Base-by-base conservation (phyloP, 2,888 invertebrate species). In the Hybos culiciformis region DNA sequence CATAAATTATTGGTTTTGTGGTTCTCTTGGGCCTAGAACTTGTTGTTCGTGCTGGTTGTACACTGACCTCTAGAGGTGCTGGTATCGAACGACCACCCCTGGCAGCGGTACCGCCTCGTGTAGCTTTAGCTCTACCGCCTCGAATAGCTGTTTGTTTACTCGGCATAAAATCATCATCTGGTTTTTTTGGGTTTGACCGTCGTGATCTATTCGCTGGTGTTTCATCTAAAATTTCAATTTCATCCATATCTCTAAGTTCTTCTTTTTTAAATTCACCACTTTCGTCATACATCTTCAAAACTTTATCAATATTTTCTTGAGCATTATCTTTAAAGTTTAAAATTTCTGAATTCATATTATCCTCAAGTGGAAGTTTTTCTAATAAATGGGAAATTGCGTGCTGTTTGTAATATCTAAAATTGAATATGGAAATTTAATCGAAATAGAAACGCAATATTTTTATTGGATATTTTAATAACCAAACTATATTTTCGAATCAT, bases 341-440 rank as follows among this genome's bases (percentile, higher is more conserved):
- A 2, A 80, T 57, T 50, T 70, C 71, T 1, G 61, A 61, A 31
- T 70, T 67, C 4, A 74, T 62, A 11, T 71, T 68, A 12, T 71
- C 68, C 45, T 71, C 70, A 15, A 63, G 60, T 0, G 70, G 65
- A 43, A 70, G 57, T 26, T 67, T 59, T 14, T 66, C 60, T 54
- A 69, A 68, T 36, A 81, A 57, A 56, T 73, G 66, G 2, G 70
- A 60, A 37, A 72, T 55, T 0, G 67, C 69, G 53, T 69, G 70
- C 4, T 68, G 59, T 43, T 69, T 67, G 50, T 78, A 78, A 52
- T 74, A 67, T 15, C 73, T 63, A 21, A 3, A 34, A 14, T 8
- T 14, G 11, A 29, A 33, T 19, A 39, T 12, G 12, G 5, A 18
- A 34, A 19, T 19, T 3, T 8, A 19, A n/a, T 17, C n/a, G 19